Base-by-base conservation (phyloP, 2,888 invertebrate genomes). In the Drosophila affinis region DNA sequence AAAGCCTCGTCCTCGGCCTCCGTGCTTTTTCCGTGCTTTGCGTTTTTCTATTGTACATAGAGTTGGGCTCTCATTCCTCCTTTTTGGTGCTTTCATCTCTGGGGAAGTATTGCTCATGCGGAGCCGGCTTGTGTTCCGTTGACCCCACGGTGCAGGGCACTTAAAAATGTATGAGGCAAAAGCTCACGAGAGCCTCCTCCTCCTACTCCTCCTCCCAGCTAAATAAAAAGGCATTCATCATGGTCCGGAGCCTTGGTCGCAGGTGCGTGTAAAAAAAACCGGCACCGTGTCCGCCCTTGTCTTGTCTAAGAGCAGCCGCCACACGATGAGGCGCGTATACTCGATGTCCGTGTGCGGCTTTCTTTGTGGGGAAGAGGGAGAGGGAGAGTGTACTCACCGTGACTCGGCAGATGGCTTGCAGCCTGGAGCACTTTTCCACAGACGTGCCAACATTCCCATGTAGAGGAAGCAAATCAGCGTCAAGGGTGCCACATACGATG, bases 401-500 rank as follows among this genome's bases (percentile, higher is more conserved):
- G 92, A 92, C 91, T 97, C 97, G 4, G 96, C 96, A 29, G 96
- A 96, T 71, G 95, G 94, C 82, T 95, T 94, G 32, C 96, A 95
- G n/a, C 96, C 96, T 0, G 96, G 96, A 5, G 96, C 95, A 62
- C 90, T 92, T 89, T 95, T 95, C 96, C 98, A 97, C 81, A 98
- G 93, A 80, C 97, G 94, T 84, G 95, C 95, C 91, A 98, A 93
- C 97, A 98, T 97, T 84, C 96, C 94, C 92, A 97, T 95, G 92
- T 98, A 98, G 78, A 98, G 93, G 74, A 96, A 94, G 90, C 96
- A 96, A 90, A 98, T 98, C 85, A 98, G 93, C 56, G 96, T 94
- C 92, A 98, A 92, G 1, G 98, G 98, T 75, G 98, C 94, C 79
- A 97, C 95, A 92, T 97, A 98, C 59, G 97, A 97, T 68, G 97